Evolutionary conservation across 2,888 invertebrate species (phyloP), one percentile per base, ranked within the genome.

Genomic region (Tupiocoris notatus): DNA sequence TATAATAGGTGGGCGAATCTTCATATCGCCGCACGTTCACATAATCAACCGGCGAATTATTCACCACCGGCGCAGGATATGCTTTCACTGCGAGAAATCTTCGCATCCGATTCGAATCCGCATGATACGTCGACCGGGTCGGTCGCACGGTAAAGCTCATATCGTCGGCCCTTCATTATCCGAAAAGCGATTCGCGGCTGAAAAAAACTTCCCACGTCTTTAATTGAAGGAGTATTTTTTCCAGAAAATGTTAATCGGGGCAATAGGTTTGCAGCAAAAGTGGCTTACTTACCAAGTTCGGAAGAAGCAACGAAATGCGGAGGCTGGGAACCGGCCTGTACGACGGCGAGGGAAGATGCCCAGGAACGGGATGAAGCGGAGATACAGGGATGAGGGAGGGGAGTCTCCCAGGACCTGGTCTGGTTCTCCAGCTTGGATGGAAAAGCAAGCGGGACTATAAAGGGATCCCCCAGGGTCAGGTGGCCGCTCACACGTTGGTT

Each of bases 281-380:
- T 70, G 70, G 61, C 61, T 70, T 59, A 70, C 70, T 70, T 70
- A n/a, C 23, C 24, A 24, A 12, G 70, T 58, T 18, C 23, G 12
- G 59, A 9, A 20, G 59, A 9, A 59, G 6, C 59, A 6, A 20
- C 17, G 17, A 20, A 39, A 39, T 39, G 16, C 59, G 3, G 59
- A 59, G n/a, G 16, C 54, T 54, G 54, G 16, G 54, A n/a, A n/a
- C n/a, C n/a, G n/a, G n/a, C n/a, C n/a, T n/a, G n/a, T n/a, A n/a
- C n/a, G n/a, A n/a, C n/a, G 54, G 16, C 9, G 9, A n/a, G n/a
- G 59, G 59, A 59, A 59, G 59, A n/a, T 59, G 59, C 20, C n/a
- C 7, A 20, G 18, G 16, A 20, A 59, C n/a, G 59, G 59, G 59
- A 59, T 20, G 59, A 20, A 20, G 39, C 39, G n/a, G n/a, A n/a